Base-by-base conservation (phyloP, 2,888 invertebrate species). In the Tenthredo livida region DNA sequence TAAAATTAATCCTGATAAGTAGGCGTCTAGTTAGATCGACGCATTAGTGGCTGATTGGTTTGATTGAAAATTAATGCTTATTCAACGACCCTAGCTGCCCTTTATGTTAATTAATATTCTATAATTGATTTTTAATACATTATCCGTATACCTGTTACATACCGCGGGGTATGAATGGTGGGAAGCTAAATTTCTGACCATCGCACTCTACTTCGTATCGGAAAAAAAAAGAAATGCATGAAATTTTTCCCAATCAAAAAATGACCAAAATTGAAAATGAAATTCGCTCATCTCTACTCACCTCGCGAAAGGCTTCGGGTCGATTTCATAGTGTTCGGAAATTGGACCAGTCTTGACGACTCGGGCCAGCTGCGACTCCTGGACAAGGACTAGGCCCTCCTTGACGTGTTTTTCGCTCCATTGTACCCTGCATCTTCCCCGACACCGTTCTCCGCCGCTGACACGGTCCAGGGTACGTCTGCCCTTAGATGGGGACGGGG, bases 261-360 rank as follows among this genome's bases (percentile, higher is more conserved):
- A 6, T 2, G 25, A 43, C 5, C 15, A 37, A 40, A 40, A 43
- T 3, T 3, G 2, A 10, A 47, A 47, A 40, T 1, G 4, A n/a
- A 43, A n/a, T 47, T 21, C 21, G 2, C 17, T 21, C 47, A 21
- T 29, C 5, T 0, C 10, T 17, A 90, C 91, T 93, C 88, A 94
- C 94, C 94, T 94, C 77, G 94, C 94, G 87, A 94, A 94, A 7
- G 94, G 94, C 87, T 94, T 94, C 12, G 93, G 92, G 86, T 94
- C 94, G 86, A 94, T 92, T 84, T 93, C 93, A 89, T 94, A 94
- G 89, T 94, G 93, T 86, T 94, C 94, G 54, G 93, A 91, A 86
- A 94, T 94, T n/a, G 94, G 94, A n/a, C 94, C 94, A 29, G 93
- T 93, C 88, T 94, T 94, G 87, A 94, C 93, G 85, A 94, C 93